These are phyloP conservation scores for Pseudois nayaur DNA, from an alignment of 2,113 vertebrate genomes.

Conservation along the genomic window DNA sequence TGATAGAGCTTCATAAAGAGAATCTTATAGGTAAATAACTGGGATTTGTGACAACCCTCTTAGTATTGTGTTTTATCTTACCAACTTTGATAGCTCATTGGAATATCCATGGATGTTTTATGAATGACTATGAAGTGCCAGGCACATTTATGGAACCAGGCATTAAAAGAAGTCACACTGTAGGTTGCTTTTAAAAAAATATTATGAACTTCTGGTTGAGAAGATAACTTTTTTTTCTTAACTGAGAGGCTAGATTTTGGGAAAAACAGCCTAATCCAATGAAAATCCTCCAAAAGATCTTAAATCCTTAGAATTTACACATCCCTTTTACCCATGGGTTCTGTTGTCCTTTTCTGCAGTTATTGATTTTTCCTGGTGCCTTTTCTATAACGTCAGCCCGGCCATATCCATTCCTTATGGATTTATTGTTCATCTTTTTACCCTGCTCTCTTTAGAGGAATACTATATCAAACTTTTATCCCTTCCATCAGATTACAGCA, in stretches of 20 bases:
- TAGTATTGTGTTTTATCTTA: slow-evolving; percentile 21
- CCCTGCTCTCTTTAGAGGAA: slow-evolving; percentile 47
- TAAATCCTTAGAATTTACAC: slow-evolving; percentile 43
- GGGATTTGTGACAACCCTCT: slow-evolving; percentile 5
- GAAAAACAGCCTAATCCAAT: not conserved
- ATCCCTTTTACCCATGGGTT: not conserved
- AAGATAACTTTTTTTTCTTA: slow-evolving; percentile 21
- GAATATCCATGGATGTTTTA: slow-evolving; percentile 20
- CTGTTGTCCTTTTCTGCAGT: slow-evolving; percentile 20
- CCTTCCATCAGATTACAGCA: slow-evolving; percentile 31
- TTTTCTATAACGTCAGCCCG: slow-evolving; percentile 22
- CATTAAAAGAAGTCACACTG: slow-evolving; percentile 44
- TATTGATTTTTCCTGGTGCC: slow-evolving; percentile 59
- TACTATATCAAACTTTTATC: slow-evolving; percentile 50
- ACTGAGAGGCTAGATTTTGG: not conserved
- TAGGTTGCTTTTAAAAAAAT: slow-evolving; percentile 20
- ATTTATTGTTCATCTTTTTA: slow-evolving; percentile 64
- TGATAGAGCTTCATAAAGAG: slow-evolving; percentile 21
- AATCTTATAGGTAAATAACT: slow-evolving; percentile 19
- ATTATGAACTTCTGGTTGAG: slow-evolving; percentile 16
- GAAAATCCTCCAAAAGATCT: slow-evolving; percentile 20
- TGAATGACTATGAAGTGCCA: slow-evolving; percentile 1
- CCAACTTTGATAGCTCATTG: slow-evolving; percentile 27
- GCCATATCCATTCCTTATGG: slow-evolving; percentile 36
- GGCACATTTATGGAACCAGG: not conserved